Percentiles rank a stretch among this genome's conserved stretches.
These are phyloP conservation scores for Philereme transversata DNA, from an alignment of 2,888 invertebrate genomes.

Conservation along the genomic window DNA sequence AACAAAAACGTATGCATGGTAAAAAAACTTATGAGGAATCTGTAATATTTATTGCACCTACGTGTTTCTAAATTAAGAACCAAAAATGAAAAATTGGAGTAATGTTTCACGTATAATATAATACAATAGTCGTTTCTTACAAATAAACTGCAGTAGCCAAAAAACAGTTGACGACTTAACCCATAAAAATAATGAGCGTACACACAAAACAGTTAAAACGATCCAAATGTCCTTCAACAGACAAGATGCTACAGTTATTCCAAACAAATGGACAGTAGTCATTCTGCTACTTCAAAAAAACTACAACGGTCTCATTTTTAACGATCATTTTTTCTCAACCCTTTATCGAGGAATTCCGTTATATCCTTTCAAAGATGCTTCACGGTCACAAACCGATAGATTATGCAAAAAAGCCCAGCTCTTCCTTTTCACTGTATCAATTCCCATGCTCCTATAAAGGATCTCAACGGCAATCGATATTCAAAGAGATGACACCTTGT, in stretches of 20 bases:
- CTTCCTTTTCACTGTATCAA: constrained; percentile 80
- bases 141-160: constrained; percentile 10
- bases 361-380: constrained; percentile 64
- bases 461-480: constrained; percentile 80
- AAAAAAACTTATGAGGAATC: no score
- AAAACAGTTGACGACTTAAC: constrained; percentile 18
- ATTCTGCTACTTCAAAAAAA: constrained; percentile 48
- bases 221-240: constrained; percentile 23
- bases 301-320: constrained; percentile 73
- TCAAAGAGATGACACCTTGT: constrained; percentile 83
- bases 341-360: constrained; percentile 73
- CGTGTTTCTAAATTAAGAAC: no score
- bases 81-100: no score
- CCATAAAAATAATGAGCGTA: constrained; percentile 39
- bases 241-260: constrained; percentile 43
- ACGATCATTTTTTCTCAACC: constrained; percentile 69
- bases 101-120: no score
- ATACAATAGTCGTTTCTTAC: no score
- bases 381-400: constrained; percentile 68
- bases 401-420: constrained; percentile 78
- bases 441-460: constrained; percentile 78
- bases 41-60: no score
- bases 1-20: no score
- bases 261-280: constrained; percentile 67
- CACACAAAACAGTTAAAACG: constrained; percentile 59